Base-by-base conservation (phyloP, 2,888 invertebrate species). In the Coleophora deauratella region DNA sequence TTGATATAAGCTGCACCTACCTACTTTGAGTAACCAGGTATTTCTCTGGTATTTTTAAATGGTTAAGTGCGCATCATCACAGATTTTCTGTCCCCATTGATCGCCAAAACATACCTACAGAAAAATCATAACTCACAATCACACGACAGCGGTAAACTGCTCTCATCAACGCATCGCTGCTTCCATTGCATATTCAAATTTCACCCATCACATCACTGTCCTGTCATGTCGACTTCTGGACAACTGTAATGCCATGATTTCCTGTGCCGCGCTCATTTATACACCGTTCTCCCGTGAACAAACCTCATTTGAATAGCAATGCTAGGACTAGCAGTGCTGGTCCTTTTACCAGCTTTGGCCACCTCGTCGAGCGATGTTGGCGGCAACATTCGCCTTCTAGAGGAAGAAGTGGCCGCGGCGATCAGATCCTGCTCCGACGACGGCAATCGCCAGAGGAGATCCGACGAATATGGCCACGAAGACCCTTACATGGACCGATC, bases 381-480 rank as follows among this genome's bases (percentile, higher is more conserved):
- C 21, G 81, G 81, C 1, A 86, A 86, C 50, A 75, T 84, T 31
- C 70, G 67, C 28, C 49, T 86, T n/a, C 50, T 86, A 12, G 73
- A 80, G 57, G 72, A 80, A 41, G 84, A 86, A 50, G 63, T 86
- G 13, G 65, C 68, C 1, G 50, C 50, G 1, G 85, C 84, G n/a
- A 49, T 86, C 33, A 67, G 66, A 41, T 47, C 63, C 10, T 86
- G 86, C 46, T 42, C 52, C 0, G 47, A 50, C 10, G 52, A 57
- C 10, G 45, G 6, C 42, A 28, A 33, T 8, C 10, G 48, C 51
- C 44, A 40, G 43, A 7, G 49, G 27, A 27, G 45, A 9, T 27
- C 62, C 52, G 35, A 46, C 9, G 35, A 42, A 6, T 30, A 11
- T 57, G 72, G 4, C 57, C 57, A 41, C 57, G 59, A 14, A 55